Evolutionary conservation across 30 jellyfish, hydroid and myxozoan species (phyloP).

Genomic region (Nemopilema nomurai): DNA sequence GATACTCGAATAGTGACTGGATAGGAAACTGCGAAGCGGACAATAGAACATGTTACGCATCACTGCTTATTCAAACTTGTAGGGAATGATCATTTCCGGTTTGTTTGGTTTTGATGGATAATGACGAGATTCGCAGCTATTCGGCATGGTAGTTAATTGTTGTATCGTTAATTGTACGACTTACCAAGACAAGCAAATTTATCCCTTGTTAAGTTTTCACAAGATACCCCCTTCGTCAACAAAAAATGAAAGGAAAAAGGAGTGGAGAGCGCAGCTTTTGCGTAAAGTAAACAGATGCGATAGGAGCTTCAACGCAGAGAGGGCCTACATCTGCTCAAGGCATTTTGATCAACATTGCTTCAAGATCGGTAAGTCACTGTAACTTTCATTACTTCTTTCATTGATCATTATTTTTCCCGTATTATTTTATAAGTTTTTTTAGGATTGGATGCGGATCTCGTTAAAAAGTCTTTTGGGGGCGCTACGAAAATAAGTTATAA

Average conservation of each 20-base stretch:
- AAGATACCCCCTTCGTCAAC: conserved; percentile 28
- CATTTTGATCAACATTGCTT: conserved; percentile 46
- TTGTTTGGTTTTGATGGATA: conserved; percentile 1
- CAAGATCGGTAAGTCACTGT: conserved; percentile 30
- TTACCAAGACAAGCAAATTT: conserved; percentile 13
- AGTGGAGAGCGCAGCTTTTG: conserved; percentile 39
- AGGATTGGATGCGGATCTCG: background rate
- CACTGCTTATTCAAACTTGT: conserved; percentile 24
- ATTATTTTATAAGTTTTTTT: background rate
- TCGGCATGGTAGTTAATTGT: conserved; percentile 30
- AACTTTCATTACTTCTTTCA: background rate
- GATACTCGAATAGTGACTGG: conserved; percentile 24
- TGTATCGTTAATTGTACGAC: conserved; percentile 38
- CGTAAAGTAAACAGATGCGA: conserved; percentile 41
- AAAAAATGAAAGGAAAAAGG: conserved; percentile 32
- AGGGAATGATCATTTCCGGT: conserved; percentile 60
- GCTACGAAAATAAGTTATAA: background rate
- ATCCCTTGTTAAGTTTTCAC: conserved; percentile 33
- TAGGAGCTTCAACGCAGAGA: conserved; percentile 38
- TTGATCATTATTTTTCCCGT: background rate
- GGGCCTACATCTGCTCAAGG: conserved; percentile 44
- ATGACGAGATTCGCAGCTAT: conserved; percentile 5
- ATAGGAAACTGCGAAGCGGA: conserved; percentile 41
- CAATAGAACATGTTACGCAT: conserved; percentile 49
- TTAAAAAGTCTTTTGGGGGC: background rate